A percentile compares a stretch with the other conserved stretches of the same genome.
These are phyloP conservation scores for Drosophila auraria DNA, from an alignment of 1,140 invertebrate species.

Conservation along the genomic window DNA sequence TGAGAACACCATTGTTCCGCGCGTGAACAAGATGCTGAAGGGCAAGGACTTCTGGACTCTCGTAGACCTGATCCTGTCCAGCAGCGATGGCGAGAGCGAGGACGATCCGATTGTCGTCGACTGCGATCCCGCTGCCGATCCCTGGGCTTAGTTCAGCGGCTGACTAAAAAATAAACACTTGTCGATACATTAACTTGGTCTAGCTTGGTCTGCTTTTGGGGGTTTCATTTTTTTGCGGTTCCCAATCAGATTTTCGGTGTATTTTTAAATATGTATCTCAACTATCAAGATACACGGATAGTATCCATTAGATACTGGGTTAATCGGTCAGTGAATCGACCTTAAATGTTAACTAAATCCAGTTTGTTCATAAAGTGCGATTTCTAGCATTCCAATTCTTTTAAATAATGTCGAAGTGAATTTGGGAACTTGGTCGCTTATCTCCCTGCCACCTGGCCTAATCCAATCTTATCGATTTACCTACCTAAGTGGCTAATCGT, in stretches of 20 bases:
- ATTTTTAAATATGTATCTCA: accelerated
- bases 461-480: constrained; percentile 43
- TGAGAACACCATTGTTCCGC: constrained; percentile 69
- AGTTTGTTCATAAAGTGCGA: background rate
- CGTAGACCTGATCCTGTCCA: constrained; percentile 72
- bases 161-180: constrained; percentile 24
- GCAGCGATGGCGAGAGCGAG: constrained; percentile 66
- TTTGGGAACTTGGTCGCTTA: constrained; percentile 9
- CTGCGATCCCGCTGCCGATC: constrained; percentile 74
- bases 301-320: too few species aligned
- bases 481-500: constrained; percentile 43
- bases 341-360: background rate
- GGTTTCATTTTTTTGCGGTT: background rate
- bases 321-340: background rate
- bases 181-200: constrained; percentile 13
- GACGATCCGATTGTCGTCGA: constrained; percentile 73
- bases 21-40: constrained; percentile 77
- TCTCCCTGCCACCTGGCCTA: constrained; percentile 35
- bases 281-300: background rate
- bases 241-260: background rate
- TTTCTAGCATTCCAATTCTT: background rate
- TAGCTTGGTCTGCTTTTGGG: constrained; percentile 35
- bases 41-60: constrained; percentile 81
- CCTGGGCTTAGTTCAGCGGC: constrained; percentile 68
- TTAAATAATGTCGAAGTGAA: background rate